Conservation (phyloP, 2,888 invertebrate species). For the Agrotis puta region DNA sequence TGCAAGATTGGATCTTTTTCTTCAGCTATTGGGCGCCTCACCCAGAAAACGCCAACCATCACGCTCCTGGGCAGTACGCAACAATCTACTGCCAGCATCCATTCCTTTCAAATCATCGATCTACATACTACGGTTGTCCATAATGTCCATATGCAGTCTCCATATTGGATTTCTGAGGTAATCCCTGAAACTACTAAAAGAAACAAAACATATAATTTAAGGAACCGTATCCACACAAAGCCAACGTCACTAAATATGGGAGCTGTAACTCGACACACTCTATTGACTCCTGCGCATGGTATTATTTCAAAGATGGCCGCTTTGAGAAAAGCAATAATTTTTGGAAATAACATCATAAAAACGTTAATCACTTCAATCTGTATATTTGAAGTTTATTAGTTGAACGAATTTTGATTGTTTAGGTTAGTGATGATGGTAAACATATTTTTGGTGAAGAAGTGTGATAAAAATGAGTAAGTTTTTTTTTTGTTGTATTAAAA, state of each 20-base stretch:
- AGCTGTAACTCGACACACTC: conserved; percentile 68
- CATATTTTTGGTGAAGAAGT: conserved; percentile 10
- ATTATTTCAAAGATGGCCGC: conserved; percentile 59
- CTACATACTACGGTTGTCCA: too few species aligned
- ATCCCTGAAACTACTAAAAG: neutral
- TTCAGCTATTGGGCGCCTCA: too few species aligned
- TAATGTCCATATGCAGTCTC: too few species aligned
- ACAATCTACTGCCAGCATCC: too few species aligned
- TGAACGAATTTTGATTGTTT: conserved; percentile 51
- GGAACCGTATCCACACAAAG: conserved; percentile 51
- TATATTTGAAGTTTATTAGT: conserved; percentile 36
- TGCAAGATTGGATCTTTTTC: too few species aligned
- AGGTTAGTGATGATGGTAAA: conserved; percentile 12
- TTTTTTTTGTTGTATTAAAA: neutral
- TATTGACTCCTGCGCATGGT: conserved; percentile 60
- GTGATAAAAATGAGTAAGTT: conserved; percentile 4
- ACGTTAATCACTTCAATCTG: conserved; percentile 58
- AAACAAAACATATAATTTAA: too few species aligned
- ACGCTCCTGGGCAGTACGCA: too few species aligned
- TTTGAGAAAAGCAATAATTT: conserved; percentile 51
- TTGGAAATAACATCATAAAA: conserved; percentile 55
- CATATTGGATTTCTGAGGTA: neutral
- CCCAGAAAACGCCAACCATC: too few species aligned
- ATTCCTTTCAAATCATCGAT: too few species aligned
- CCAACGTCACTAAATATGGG: conserved; percentile 48